A percentile compares a stretch with the other conserved stretches of the same genome.
Conservation (phyloP, 2,113 vertebrate genomes). For the Natator depressus region DNA sequence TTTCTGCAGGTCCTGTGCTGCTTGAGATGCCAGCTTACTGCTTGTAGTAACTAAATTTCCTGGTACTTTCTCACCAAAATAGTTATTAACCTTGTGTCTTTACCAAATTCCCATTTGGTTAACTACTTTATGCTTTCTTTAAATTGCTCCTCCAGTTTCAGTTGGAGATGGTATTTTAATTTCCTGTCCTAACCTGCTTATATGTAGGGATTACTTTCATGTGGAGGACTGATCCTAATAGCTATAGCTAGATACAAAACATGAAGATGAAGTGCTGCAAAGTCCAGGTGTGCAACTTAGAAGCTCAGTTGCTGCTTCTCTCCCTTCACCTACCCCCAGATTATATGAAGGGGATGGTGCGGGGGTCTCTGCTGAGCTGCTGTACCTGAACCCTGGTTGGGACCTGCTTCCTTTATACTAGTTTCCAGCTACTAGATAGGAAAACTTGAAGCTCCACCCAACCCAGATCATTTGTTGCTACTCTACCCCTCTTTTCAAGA, state of each 20-base stretch:
- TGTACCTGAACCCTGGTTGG: not conserved
- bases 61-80: not conserved
- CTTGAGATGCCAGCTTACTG: not conserved
- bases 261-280: not conserved
- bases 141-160: not conserved
- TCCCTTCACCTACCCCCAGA: not conserved
- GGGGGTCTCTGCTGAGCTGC: not conserved
- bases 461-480: not conserved
- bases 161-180: fast-evolving
- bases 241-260: not conserved
- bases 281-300: not conserved
- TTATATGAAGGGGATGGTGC: not conserved
- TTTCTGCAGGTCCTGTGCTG: not conserved
- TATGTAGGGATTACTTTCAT: not conserved
- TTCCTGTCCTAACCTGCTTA: not conserved
- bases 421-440: not conserved
- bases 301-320: not conserved
- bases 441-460: not conserved
- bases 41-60: not conserved
- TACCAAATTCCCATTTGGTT: not conserved
- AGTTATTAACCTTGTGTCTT: not conserved
- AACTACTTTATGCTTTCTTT: not conserved
- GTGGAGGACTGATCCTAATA: not conserved
- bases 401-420: not conserved
- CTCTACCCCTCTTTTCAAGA: not conserved